Evolutionary conservation across 2,888 invertebrate species (phyloP).

Genomic region (Pristionchus arcanus): DNA sequence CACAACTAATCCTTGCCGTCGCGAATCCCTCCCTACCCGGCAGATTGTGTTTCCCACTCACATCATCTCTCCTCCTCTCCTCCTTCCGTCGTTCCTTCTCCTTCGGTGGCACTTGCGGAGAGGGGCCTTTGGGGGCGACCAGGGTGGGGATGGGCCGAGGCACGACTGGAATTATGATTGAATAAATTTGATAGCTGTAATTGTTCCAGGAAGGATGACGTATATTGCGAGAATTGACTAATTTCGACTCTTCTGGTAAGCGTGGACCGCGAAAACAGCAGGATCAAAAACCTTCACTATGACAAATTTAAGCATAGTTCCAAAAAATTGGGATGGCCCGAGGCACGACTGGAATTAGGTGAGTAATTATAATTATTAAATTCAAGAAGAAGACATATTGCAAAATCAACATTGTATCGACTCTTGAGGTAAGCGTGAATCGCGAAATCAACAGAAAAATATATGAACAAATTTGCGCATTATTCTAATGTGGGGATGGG

Average conservation of each 20-base stretch:
- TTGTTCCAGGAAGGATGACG: neutral
- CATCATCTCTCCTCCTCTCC: slow-evolving; percentile 3
- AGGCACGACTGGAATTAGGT: no score
- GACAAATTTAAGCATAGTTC: no score
- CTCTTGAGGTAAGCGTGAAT: neutral
- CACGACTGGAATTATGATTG: neutral
- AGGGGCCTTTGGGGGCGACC: neutral
- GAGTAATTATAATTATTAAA: no score
- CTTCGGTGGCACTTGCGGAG: neutral
- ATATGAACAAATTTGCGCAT: no score
- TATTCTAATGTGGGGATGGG: no score
- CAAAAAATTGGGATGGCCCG: no score
- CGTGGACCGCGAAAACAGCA: no score
- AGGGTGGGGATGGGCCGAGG: neutral
- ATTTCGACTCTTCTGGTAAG: no score
- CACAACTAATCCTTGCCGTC: neutral
- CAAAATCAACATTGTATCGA: neutral
- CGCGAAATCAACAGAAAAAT: neutral
- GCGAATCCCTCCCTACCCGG: neutral
- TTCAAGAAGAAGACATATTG: neutral
- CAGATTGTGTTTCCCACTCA: neutral
- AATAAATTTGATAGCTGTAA: neutral
- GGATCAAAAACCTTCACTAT: no score
- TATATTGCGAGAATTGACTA: no score
- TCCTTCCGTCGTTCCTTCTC: neutral